Evolutionary conservation across 2,113 vertebrate genomes (phyloP).

Genomic region (Mormyrus iriodes): DNA sequence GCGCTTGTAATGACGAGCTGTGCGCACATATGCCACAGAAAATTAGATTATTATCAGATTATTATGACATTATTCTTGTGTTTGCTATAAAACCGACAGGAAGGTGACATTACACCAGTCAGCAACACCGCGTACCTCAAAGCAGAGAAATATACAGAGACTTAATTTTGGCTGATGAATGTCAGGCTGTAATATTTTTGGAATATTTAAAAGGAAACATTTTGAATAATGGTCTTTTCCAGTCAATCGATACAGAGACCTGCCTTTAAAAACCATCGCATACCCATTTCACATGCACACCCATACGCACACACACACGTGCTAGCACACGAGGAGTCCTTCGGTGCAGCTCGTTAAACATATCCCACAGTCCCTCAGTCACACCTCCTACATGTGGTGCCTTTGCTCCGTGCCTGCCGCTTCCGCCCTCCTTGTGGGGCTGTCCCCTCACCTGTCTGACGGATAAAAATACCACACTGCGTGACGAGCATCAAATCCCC

Average conservation of each 20-base stretch:
- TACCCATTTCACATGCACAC: neutral
- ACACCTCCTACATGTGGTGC: neutral
- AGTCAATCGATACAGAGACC: neutral
- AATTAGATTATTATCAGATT: neutral
- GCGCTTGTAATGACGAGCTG: neutral
- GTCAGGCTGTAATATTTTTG: neutral
- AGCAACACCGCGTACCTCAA: neutral
- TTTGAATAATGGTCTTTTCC: neutral
- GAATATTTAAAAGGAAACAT: neutral
- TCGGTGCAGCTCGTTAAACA: neutral
- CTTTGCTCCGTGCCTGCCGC: neutral
- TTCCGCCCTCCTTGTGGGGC: neutral
- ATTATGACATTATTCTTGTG: slow-evolving; percentile 1
- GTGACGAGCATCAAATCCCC: neutral
- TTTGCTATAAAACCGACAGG: neutral
- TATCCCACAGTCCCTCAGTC: neutral
- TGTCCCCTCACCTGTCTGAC: slow-evolving; percentile 15
- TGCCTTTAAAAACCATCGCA: neutral
- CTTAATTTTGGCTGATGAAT: neutral
- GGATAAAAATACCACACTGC: slow-evolving; percentile 8
- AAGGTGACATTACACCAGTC: neutral
- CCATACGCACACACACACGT: neutral
- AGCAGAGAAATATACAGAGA: neutral
- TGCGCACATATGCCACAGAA: neutral
- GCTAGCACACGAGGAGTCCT: neutral